phyloP scores from a whole-genome alignment of 2,888 invertebrate genomes.

The Archips xylosteana region DNA sequence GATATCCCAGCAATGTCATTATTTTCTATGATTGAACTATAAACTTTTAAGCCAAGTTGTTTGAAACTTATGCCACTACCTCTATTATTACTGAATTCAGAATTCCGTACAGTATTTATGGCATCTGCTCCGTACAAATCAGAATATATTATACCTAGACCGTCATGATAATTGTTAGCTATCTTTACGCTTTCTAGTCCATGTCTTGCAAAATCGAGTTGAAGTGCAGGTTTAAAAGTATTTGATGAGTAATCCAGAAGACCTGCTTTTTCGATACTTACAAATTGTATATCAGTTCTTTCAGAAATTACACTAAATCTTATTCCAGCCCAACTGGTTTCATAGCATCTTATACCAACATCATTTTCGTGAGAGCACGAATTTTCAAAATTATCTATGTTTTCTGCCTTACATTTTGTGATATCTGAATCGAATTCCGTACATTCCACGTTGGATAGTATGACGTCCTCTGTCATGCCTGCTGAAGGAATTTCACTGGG shows the following conservation, averaged over 20 bases:
- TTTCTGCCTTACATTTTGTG: slow-evolving; percentile 94
- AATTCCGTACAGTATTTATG: slow-evolving; percentile 92
- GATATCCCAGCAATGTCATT: slow-evolving; percentile 95
- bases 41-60: slow-evolving; percentile 93
- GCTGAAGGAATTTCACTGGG: slow-evolving; percentile 92
- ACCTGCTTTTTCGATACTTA: slow-evolving; percentile 96
- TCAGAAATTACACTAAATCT: slow-evolving; percentile 95
- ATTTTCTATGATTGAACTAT: slow-evolving; percentile 91
- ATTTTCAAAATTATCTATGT: slow-evolving; percentile 92
- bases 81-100: slow-evolving; percentile 93
- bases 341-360: slow-evolving; percentile 95
- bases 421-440: slow-evolving; percentile 96
- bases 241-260: slow-evolving; percentile 96
- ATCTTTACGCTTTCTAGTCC: slow-evolving; percentile 93
- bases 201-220: slow-evolving; percentile 94
- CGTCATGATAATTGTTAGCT: slow-evolving; percentile 95
- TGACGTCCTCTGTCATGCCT: slow-evolving; percentile 90
- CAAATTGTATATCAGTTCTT: slow-evolving; percentile 93
- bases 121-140: slow-evolving; percentile 95
- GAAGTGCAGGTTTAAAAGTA: slow-evolving; percentile 94
- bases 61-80: slow-evolving; percentile 96
- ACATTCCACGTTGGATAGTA: slow-evolving; percentile 95
- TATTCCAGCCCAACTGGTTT: slow-evolving; percentile 97
- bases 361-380: slow-evolving; percentile 95
- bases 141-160: slow-evolving; percentile 96